phyloP scores from a whole-genome alignment of 2,888 invertebrate genomes.

The Cephus nigrinus region DNA sequence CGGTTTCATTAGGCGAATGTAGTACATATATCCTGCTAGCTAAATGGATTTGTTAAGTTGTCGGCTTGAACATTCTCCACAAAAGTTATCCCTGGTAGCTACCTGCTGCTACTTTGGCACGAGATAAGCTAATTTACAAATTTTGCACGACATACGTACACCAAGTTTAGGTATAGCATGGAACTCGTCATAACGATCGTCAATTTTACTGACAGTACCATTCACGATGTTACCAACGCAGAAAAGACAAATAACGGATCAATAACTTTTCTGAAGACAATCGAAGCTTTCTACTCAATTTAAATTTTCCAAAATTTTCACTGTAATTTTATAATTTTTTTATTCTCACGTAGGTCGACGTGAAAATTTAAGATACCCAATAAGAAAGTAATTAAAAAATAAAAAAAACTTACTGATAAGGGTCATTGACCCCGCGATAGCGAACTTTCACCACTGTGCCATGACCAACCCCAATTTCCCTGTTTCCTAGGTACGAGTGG shows the following conservation, averaged over 20 bases:
- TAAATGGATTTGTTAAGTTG: constrained; percentile 37
- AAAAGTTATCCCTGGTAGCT: neutral
- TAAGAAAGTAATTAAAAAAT: neutral
- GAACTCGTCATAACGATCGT: neutral
- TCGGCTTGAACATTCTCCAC: constrained; percentile 24
- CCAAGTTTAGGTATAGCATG: neutral
- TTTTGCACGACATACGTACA: neutral
- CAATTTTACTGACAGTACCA: neutral
- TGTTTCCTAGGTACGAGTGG: neutral
- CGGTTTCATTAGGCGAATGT: neutral
- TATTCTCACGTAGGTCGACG: no score
- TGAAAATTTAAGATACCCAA: neutral
- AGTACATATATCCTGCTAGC: neutral
- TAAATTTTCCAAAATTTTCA: no score
- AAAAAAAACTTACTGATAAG: neutral
- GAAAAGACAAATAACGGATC: no score
- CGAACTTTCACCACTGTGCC: neutral
- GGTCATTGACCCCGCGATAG: neutral
- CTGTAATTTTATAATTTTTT: no score
- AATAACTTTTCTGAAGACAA: no score
- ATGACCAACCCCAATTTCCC: neutral
- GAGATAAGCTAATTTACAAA: neutral
- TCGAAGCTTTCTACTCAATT: no score
- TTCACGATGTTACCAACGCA: neutral
- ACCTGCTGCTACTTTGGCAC: neutral